phyloP scores from a whole-genome alignment of 2,797 vertebrate species.

The Corythornis leucogaster region DNA sequence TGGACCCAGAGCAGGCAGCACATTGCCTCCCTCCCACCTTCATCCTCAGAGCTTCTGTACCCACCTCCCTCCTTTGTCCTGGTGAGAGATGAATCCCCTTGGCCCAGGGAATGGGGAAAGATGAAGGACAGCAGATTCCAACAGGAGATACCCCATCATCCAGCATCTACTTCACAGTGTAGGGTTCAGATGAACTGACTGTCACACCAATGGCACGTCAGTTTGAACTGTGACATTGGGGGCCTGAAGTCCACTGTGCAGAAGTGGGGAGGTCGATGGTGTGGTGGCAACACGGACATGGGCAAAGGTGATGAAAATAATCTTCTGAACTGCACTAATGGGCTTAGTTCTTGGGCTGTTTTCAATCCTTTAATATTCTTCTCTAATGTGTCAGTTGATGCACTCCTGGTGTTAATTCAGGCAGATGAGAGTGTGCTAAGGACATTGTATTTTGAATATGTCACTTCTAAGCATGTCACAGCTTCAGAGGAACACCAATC shows the following conservation, averaged over 20 bases:
- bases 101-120: neutral
- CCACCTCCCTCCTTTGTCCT: neutral
- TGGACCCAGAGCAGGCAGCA: neutral
- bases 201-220: neutral
- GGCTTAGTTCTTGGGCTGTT: neutral
- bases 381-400: fast-evolving
- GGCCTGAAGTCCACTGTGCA: neutral
- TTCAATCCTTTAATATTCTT: neutral
- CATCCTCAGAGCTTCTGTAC: neutral
- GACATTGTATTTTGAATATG: neutral
- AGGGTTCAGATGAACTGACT: neutral
- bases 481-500: neutral
- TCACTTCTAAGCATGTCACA: neutral
- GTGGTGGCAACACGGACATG: neutral
- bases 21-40: neutral
- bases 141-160: neutral
- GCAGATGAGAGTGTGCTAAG: neutral
- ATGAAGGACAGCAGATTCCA: neutral
- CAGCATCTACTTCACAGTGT: fast-evolving
- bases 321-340: neutral
- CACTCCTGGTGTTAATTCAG: neutral
- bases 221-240: fast-evolving
- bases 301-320: neutral
- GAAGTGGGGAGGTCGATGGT: fast-evolving
- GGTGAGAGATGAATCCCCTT: neutral